Conservation (phyloP, 2,888 invertebrate species). For the Agonopterix subpropinquella region DNA sequence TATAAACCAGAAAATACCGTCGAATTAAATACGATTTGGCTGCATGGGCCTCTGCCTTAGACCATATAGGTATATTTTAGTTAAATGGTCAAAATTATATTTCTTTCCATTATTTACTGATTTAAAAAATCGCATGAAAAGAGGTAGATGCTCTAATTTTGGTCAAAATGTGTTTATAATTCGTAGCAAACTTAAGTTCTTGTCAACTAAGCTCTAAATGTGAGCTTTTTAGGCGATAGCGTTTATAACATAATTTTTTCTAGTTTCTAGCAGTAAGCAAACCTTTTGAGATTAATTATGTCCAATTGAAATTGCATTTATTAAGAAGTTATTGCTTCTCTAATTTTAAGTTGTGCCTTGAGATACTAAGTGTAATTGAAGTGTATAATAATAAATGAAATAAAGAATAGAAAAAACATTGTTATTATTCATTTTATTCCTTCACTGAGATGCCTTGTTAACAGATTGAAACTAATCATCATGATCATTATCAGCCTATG, state of each 20-base stretch:
- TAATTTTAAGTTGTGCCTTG: slow-evolving; percentile 5
- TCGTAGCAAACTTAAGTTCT: slow-evolving; percentile 33
- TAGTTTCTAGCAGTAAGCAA: slow-evolving; percentile 1
- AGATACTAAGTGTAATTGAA: not conserved
- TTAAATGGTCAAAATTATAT: too few species aligned
- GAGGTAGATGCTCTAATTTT: too few species aligned
- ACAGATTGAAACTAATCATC: too few species aligned
- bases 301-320: slow-evolving; percentile 6
- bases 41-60: too few species aligned
- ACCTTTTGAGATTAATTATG: slow-evolving; percentile 1
- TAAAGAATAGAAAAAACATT: not conserved
- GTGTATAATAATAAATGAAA: not conserved
- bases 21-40: not conserved
- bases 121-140: too few species aligned
- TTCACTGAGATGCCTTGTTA: too few species aligned
- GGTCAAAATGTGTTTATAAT: slow-evolving; percentile 11
- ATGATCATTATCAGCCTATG: too few species aligned
- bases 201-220: slow-evolving; percentile 17
- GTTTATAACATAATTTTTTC: not conserved
- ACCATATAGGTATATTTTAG: too few species aligned
- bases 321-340: not conserved
- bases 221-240: slow-evolving; percentile 22
- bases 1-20: slow-evolving; percentile 10
- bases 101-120: too few species aligned
- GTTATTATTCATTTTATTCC: too few species aligned